These are phyloP conservation scores for Scrobipalpa costella DNA, from an alignment of 2,888 invertebrate genomes.

Conservation along the genomic window DNA sequence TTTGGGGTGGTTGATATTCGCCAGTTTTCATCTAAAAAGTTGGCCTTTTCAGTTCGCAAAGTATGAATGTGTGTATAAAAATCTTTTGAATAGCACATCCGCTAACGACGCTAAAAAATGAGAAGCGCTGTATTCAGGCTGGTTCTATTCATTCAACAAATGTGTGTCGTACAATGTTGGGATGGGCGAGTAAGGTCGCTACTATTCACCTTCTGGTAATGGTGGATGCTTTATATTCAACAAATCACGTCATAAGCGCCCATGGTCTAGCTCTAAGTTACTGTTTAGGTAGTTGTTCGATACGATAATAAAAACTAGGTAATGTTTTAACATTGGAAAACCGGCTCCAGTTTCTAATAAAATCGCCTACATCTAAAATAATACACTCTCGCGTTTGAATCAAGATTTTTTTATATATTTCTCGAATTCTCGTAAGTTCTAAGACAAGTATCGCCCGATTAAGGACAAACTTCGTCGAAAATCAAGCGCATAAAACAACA, in stretches of 20 bases:
- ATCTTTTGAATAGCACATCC: conserved; percentile 46
- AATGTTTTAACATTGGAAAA: neutral
- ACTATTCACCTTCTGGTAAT: conserved; percentile 63
- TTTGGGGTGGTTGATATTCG: conserved; percentile 27
- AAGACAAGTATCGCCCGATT: too few species aligned
- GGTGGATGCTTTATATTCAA: conserved; percentile 52
- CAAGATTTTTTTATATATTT: too few species aligned
- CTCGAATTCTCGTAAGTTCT: too few species aligned
- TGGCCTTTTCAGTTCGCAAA: conserved; percentile 33
- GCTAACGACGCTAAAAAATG: conserved; percentile 58
- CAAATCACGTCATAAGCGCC: conserved; percentile 40
- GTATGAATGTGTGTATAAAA: conserved; percentile 40
- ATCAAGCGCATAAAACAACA: too few species aligned
- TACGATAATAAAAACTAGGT: neutral
- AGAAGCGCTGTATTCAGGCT: conserved; percentile 58
- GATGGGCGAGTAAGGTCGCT: conserved; percentile 72
- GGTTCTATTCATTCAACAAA: conserved; percentile 60
- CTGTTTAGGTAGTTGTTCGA: neutral
- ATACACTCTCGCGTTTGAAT: too few species aligned
- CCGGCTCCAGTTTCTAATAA: neutral
- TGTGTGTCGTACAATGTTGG: conserved; percentile 63
- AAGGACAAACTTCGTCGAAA: too few species aligned
- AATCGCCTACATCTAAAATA: too few species aligned
- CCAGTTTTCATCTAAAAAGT: conserved; percentile 27
- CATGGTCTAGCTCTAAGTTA: conserved; percentile 34